A percentile compares a stretch with the other conserved stretches of the same genome.
Evolutionary conservation across 2,888 invertebrate genomes (phyloP).

Genomic region (Monopis laevigella): DNA sequence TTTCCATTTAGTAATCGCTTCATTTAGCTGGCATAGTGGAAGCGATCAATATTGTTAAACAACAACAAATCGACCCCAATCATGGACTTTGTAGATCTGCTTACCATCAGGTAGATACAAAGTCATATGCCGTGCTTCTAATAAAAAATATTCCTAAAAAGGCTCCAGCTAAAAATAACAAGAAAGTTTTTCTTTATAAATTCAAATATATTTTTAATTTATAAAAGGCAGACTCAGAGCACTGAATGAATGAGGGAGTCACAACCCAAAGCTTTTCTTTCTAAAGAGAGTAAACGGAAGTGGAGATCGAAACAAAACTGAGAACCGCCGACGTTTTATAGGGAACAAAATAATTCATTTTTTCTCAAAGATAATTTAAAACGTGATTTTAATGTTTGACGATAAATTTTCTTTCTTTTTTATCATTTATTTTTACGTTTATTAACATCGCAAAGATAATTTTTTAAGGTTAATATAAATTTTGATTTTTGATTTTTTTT

Average conservation of each 20-base stretch:
- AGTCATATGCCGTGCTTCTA: too few species aligned
- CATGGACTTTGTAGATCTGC: too few species aligned
- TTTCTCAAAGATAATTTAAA: background rate
- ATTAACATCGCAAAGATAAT: too few species aligned
- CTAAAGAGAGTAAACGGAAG: slow-evolving; percentile 6
- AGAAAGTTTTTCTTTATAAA: slow-evolving; percentile 4
- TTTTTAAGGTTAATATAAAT: too few species aligned
- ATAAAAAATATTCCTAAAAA: too few species aligned
- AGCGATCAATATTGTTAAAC: too few species aligned
- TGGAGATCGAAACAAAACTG: slow-evolving; percentile 7
- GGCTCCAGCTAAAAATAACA: background rate
- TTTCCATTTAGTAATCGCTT: too few species aligned
- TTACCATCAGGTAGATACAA: too few species aligned
- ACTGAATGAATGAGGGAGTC: background rate
- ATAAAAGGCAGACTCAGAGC: slow-evolving; percentile 1
- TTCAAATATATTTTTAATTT: slow-evolving; percentile 1
- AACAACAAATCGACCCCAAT: too few species aligned
- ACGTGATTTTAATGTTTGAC: too few species aligned
- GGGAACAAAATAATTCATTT: slow-evolving; percentile 8
- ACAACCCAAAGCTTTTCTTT: slow-evolving; percentile 3
- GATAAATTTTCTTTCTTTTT: slow-evolving; percentile 4
- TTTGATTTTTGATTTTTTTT: too few species aligned
- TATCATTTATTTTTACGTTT: background rate
- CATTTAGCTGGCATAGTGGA: too few species aligned
- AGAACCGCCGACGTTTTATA: background rate